These are phyloP conservation scores for Scopus umbretta DNA, from an alignment of 2,113 vertebrate species.

Conservation along the genomic window DNA sequence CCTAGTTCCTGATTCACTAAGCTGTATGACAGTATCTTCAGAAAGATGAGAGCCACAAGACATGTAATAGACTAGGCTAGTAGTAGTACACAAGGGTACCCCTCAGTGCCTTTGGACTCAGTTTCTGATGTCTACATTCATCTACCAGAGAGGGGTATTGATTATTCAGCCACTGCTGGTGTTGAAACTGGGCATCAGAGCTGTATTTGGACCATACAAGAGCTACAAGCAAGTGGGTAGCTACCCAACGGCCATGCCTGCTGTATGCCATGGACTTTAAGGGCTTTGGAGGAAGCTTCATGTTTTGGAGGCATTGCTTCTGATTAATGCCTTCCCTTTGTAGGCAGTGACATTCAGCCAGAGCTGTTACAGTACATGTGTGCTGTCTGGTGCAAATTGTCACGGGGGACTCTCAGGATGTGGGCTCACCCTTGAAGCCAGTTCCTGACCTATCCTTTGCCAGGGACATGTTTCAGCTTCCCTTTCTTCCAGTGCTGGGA, in stretches of 20 bases:
- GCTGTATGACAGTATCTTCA: neutral
- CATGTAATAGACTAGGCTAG: neutral
- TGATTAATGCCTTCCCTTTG: neutral
- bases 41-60: neutral
- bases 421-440: neutral
- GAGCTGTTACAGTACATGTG: fast-evolving
- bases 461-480: neutral
- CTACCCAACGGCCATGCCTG: neutral
- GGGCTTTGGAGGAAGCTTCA: neutral
- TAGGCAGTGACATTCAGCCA: neutral
- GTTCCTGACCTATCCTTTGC: neutral
- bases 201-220: neutral
- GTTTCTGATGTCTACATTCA: neutral
- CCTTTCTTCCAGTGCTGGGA: neutral
- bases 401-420: fast-evolving
- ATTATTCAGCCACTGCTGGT: neutral
- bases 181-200: neutral
- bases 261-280: neutral
- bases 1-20: neutral
- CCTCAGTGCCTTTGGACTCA: neutral
- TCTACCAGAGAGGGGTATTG: neutral
- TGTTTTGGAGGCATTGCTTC: neutral
- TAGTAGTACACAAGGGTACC: neutral
- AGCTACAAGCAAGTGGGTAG: neutral
- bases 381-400: neutral